These are phyloP conservation scores for Lepisosteus osseus DNA, from an alignment of 2,113 vertebrate genomes.

Conservation along the genomic window DNA sequence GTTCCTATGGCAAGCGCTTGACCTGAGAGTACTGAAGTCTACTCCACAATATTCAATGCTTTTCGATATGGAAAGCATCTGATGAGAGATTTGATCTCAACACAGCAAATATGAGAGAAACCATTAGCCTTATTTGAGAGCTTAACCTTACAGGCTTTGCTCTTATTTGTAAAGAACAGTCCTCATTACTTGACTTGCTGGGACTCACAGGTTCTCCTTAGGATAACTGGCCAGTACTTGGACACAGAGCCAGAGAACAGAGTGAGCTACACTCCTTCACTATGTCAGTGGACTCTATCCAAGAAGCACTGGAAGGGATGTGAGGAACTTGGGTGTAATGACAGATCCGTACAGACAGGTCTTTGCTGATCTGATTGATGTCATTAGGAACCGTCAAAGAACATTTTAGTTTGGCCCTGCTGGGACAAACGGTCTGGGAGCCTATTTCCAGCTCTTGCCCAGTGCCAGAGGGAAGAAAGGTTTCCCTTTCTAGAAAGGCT, in stretches of 20 bases:
- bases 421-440: conserved; percentile 2
- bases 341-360: not conserved
- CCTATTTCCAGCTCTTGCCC: conserved; percentile 18
- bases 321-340: too few relatives aligned
- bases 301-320: conserved; percentile 10
- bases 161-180: too few relatives aligned
- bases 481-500: not conserved
- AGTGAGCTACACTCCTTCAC: conserved; percentile 2
- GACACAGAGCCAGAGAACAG: not conserved
- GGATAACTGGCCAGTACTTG: not conserved
- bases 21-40: too few relatives aligned
- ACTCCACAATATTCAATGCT: too few relatives aligned
- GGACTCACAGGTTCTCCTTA: not conserved
- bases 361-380: conserved; percentile 23
- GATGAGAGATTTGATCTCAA: too few relatives aligned
- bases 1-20: too few relatives aligned
- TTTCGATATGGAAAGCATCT: too few relatives aligned
- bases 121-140: too few relatives aligned
- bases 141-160: too few relatives aligned
- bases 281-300: conserved; percentile 16
- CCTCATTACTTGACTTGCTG: not conserved
- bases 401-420: conserved; percentile 30
- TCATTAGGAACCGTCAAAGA: conserved; percentile 28
- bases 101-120: too few relatives aligned
- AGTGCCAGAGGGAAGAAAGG: conserved; percentile 20